Conservation (phyloP, 2,797 vertebrate genomes). For the Alauda arvensis region DNA sequence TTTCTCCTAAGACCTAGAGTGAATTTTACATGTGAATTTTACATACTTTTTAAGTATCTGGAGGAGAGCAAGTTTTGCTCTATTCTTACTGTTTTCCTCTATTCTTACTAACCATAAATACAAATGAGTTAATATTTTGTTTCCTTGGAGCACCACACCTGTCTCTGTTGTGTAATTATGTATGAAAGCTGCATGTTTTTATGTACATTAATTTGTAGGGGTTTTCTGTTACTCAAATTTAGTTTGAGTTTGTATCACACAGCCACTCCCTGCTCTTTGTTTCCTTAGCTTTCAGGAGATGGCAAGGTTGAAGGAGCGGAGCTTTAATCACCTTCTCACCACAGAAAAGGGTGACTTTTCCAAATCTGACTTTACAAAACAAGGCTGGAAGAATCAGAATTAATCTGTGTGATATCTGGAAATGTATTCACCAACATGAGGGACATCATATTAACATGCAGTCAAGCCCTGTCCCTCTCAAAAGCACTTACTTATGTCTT, state of each 20-base stretch:
- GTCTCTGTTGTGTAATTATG: neutral
- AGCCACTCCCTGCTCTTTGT: conserved; percentile 51
- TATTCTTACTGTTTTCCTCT: neutral
- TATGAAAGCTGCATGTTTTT: neutral
- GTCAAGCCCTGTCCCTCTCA: neutral
- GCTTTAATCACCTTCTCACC: conserved; percentile 55
- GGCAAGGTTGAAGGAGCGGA: conserved; percentile 33
- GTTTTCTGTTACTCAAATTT: neutral
- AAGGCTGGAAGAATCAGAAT: conserved; percentile 17
- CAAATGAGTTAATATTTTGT: neutral
- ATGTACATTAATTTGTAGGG: neutral
- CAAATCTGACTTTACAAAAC: conserved; percentile 22
- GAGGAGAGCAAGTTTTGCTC: neutral
- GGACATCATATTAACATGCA: conserved; percentile 7
- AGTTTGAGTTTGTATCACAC: neutral
- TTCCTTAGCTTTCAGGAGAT: conserved; percentile 39
- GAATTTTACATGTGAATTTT: neutral
- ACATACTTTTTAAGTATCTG: neutral
- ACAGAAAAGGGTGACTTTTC: conserved; percentile 25
- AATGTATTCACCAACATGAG: conserved; percentile 8
- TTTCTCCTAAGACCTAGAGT: neutral
- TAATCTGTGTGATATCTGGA: conserved; percentile 14
- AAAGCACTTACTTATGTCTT: neutral
- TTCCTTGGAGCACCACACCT: neutral
- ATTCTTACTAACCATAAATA: neutral